phyloP scores from a whole-genome alignment of 2,113 vertebrate species.

The Tichodroma muraria region DNA sequence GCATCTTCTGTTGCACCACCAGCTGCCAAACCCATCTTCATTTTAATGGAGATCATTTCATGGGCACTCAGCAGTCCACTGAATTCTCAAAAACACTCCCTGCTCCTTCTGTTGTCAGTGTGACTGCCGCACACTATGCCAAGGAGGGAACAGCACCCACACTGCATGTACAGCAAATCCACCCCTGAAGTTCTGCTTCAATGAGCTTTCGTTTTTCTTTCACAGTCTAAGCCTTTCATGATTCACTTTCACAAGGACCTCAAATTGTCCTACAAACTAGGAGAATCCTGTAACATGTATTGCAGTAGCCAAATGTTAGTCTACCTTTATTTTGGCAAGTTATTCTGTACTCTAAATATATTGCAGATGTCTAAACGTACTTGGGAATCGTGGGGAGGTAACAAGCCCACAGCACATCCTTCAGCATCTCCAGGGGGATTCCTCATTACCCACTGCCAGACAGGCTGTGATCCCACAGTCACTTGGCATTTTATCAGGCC shows the following conservation, averaged over 20 bases:
- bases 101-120: background rate
- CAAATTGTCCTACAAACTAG: background rate
- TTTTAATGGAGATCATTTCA: background rate
- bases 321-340: background rate
- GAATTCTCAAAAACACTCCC: background rate
- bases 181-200: background rate
- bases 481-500: background rate
- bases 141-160: background rate
- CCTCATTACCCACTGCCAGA: background rate
- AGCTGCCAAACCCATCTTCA: background rate
- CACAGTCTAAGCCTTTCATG: background rate
- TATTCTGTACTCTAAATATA: background rate
- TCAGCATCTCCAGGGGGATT: background rate
- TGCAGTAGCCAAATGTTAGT: background rate
- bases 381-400: background rate
- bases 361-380: background rate
- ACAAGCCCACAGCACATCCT: background rate
- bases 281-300: accelerated
- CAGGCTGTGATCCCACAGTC: background rate
- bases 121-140: too few species aligned
- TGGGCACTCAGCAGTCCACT: background rate
- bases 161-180: background rate
- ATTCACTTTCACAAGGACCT: background rate
- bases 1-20: background rate
- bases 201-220: background rate